Conservation (phyloP, 2,888 invertebrate species). For the Oscheius onirici region DNA sequence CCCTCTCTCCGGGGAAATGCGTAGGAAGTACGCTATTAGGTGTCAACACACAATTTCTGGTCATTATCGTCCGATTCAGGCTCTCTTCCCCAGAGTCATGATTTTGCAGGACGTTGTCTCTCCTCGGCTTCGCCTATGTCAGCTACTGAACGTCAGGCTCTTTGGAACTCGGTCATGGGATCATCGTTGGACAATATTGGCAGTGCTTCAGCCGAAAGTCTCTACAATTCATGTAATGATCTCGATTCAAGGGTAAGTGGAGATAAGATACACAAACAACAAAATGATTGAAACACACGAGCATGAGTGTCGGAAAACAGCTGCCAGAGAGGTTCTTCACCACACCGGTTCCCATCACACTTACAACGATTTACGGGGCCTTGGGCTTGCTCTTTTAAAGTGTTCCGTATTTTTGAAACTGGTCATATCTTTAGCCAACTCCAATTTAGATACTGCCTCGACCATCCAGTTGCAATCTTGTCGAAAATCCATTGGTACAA, state of each 20-base stretch:
- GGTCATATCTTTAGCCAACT: background rate
- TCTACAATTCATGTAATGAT: slow-evolving; percentile 51
- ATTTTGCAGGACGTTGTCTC: slow-evolving; percentile 38
- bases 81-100: slow-evolving; percentile 6
- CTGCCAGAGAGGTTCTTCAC: background rate
- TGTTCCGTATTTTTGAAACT: background rate
- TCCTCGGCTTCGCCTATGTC: slow-evolving; percentile 52
- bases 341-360: no score
- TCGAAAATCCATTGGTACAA: slow-evolving; percentile 4
- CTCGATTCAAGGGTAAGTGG: slow-evolving; percentile 40
- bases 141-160: slow-evolving; percentile 47
- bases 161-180: slow-evolving; percentile 36
- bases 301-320: background rate
- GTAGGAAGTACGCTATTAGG: background rate
- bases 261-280: background rate
- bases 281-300: background rate
- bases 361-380: background rate
- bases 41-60: background rate
- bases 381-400: background rate
- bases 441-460: slow-evolving; percentile 6
- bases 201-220: slow-evolving; percentile 19
- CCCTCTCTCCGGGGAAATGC: no score
- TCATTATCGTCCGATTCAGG: background rate
- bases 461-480: background rate
- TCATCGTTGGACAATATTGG: slow-evolving; percentile 3